Percentiles rank a stretch among this genome's conserved stretches.
Evolutionary conservation across 2,113 vertebrate species (phyloP).

Genomic region (Hemiscyllium ocellatum): DNA sequence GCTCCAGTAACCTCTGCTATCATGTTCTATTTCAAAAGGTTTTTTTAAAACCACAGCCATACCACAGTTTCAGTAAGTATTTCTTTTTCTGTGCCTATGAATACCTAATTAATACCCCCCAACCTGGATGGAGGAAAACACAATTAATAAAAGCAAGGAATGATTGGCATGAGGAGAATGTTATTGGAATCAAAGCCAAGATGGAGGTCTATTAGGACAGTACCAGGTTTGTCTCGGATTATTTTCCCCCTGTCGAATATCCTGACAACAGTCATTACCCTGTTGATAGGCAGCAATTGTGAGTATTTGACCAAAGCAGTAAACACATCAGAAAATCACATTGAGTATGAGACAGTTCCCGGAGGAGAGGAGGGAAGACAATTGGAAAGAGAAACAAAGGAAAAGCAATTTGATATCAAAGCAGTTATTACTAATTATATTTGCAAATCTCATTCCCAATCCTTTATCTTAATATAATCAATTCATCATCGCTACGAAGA

Average conservation of each 20-base stretch:
- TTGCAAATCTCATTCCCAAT: not conserved
- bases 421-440: not conserved
- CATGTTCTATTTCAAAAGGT: no score
- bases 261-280: not conserved
- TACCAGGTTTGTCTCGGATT: not conserved
- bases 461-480: not conserved
- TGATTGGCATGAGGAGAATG: not conserved
- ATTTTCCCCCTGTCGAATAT: not conserved
- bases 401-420: not conserved
- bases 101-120: not conserved
- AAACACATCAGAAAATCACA: not conserved
- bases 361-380: not conserved
- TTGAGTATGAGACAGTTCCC: not conserved
- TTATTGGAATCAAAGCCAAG: not conserved
- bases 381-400: not conserved
- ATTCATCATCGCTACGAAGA: not conserved
- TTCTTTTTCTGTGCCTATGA: not conserved
- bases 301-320: not conserved
- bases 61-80: not conserved
- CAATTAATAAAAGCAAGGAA: not conserved
- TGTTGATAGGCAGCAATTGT: not conserved
- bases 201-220: not conserved
- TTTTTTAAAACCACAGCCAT: not conserved
- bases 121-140: not conserved
- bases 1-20: not conserved